Evolutionary conservation across 2,113 vertebrate species (phyloP).

Genomic region (Calyptommatus sinebrachiatus): DNA sequence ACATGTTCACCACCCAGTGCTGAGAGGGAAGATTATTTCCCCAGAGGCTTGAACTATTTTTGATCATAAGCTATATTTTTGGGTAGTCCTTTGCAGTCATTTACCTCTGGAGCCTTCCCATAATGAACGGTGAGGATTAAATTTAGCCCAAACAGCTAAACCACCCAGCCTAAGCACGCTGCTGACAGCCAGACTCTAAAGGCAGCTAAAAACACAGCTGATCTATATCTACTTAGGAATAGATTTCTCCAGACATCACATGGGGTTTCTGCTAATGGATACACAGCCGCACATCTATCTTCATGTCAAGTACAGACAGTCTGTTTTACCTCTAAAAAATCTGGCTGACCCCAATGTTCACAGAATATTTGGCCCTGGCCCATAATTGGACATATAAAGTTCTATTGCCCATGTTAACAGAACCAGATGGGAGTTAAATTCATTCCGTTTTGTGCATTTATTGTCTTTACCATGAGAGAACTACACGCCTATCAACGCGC

Average conservation of each 20-base stretch:
- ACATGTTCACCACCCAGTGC: background rate
- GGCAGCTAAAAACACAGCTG: background rate
- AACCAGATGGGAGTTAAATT: background rate
- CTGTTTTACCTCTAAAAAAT: too few species aligned
- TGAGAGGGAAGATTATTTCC: background rate
- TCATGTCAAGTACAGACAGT: too few species aligned
- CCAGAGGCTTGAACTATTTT: background rate
- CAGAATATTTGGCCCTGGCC: background rate
- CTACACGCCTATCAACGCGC: background rate
- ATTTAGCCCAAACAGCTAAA: constrained; percentile 4
- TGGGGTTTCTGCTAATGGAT: too few species aligned
- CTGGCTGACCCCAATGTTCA: background rate
- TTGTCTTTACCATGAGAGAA: background rate
- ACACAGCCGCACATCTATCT: background rate
- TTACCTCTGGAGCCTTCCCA: background rate
- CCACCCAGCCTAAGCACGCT: background rate
- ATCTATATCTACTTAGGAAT: too few species aligned
- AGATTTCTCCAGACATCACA: background rate
- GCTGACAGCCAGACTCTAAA: constrained; percentile 5
- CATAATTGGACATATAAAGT: background rate
- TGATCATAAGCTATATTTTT: background rate
- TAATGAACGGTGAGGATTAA: constrained; percentile 15
- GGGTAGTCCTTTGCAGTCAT: background rate
- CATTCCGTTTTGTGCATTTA: background rate
- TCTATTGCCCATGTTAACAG: background rate